phyloP scores from a whole-genome alignment of 2,113 vertebrate genomes.

The Corvus moneduloides region DNA sequence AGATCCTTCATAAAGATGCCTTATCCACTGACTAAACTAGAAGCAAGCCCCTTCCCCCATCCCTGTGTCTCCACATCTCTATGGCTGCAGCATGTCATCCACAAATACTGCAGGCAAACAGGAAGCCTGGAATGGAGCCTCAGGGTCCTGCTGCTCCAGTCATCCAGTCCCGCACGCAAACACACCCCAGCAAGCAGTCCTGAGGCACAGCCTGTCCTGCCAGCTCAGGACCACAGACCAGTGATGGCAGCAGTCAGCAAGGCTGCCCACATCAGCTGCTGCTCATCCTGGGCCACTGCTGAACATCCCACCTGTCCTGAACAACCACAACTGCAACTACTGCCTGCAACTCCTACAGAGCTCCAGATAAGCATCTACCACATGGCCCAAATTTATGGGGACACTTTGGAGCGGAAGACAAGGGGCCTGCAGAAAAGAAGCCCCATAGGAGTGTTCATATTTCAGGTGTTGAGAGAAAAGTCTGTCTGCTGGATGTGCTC shows the following conservation, averaged over 20 bases:
- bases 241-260: not conserved
- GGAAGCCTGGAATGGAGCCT: not conserved
- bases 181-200: rapidly evolving
- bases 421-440: not conserved
- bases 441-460: not conserved
- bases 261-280: not conserved
- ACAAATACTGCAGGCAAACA: not conserved
- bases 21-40: not conserved
- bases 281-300: not conserved
- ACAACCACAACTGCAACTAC: not conserved
- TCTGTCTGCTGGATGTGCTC: not conserved
- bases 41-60: not conserved
- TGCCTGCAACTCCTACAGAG: not conserved
- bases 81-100: not conserved
- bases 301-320: not conserved
- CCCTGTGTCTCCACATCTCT: not conserved
- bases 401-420: not conserved
- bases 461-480: not conserved
- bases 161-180: not conserved
- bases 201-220: not conserved
- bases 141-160: not conserved
- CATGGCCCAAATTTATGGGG: not conserved
- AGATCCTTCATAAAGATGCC: not conserved
- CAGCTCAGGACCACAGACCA: not conserved
- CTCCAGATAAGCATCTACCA: not conserved